Evolutionary conservation across 30 jellyfish, hydroid and myxozoan genomes (phyloP).

Genomic region (Aurelia aurita complex sp. Pacific): DNA sequence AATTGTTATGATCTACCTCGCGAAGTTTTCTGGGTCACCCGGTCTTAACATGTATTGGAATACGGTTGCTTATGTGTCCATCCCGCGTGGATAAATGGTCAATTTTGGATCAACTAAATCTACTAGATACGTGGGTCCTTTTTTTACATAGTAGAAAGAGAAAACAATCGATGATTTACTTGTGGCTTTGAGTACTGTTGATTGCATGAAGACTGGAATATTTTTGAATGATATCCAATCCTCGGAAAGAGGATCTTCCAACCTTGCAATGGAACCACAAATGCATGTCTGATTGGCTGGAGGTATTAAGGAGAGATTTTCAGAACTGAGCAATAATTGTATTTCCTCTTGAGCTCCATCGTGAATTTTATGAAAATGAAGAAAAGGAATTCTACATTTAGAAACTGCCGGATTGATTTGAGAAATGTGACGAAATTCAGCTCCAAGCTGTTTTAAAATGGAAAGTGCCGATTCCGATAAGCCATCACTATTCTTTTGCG

Average conservation of each 20-base stretch:
- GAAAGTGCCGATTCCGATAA: not conserved
- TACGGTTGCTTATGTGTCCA: too few species aligned
- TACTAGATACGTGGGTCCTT: too few species aligned
- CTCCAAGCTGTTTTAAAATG: not conserved
- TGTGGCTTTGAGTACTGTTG: not conserved
- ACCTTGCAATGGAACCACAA: not conserved
- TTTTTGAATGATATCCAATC: not conserved
- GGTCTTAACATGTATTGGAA: too few species aligned
- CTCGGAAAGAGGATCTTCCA: not conserved
- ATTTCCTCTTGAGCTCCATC: not conserved
- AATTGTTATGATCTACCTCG: too few species aligned
- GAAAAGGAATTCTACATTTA: too few species aligned
- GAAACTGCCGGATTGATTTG: not conserved
- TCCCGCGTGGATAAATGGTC: too few species aligned
- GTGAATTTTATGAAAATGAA: not conserved
- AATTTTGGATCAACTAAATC: too few species aligned
- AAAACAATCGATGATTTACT: too few species aligned
- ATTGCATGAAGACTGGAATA: not conserved
- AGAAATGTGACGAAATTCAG: not conserved
- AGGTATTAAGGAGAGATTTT: not conserved
- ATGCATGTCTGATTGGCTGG: not conserved
- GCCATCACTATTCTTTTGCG: not conserved
- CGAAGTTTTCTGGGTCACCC: too few species aligned
- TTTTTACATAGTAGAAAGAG: too few species aligned
- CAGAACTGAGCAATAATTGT: too few species aligned